Conservation (phyloP, 2,113 vertebrate genomes). For the Setophaga coronata region DNA sequence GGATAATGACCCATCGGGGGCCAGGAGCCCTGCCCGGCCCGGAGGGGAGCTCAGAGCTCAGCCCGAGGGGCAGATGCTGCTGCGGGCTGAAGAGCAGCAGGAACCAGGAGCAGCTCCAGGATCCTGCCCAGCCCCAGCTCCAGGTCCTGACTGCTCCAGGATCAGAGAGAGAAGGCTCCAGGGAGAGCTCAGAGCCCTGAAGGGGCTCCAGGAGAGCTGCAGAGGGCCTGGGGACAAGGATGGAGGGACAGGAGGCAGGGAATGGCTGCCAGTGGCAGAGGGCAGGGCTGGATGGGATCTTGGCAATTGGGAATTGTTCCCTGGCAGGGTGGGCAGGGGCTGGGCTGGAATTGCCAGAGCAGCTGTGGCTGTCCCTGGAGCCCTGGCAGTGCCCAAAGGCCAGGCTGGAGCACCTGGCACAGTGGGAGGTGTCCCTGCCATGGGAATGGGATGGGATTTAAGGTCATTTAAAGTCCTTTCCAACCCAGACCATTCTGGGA, state of each 20-base stretch:
- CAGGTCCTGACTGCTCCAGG: neutral
- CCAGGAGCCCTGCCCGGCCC: neutral
- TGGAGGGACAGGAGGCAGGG: neutral
- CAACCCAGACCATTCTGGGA: too few species aligned
- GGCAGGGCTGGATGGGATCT: neutral
- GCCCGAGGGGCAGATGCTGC: neutral
- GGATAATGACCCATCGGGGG: conserved; percentile 33
- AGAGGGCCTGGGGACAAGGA: neutral
- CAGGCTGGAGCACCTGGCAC: neutral
- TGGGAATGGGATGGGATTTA: fast-evolving
- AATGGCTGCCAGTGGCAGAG: neutral
- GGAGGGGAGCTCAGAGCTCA: neutral
- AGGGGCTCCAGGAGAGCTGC: neutral
- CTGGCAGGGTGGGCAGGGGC: neutral
- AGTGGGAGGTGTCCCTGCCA: neutral
- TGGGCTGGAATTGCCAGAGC: neutral
- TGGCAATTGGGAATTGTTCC: neutral
- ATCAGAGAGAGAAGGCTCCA: neutral
- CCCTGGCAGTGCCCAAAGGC: neutral
- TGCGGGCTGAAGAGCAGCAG: neutral
- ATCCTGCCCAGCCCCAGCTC: neutral
- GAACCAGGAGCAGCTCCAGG: neutral
- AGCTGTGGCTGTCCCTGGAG: neutral
- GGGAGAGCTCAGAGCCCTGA: neutral
- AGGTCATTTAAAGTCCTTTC: neutral